Base-by-base conservation (phyloP, 2,888 invertebrate genomes). In the Aethes cnicana region DNA sequence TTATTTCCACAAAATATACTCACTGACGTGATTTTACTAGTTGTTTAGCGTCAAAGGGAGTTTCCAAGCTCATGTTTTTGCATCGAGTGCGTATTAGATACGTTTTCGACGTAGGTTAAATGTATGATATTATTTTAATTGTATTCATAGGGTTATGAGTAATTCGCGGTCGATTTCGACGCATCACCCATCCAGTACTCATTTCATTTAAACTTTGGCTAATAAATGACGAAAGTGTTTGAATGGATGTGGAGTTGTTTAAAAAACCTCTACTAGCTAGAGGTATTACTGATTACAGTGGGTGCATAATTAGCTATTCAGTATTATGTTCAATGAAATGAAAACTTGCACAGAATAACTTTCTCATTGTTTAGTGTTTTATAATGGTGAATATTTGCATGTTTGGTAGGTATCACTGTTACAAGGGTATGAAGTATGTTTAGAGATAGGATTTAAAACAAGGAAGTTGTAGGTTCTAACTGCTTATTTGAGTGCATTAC, bases 1-100 rank as follows among this genome's bases (percentile, higher is more conserved):
- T 44, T 58, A 53, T 61, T 61, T 57, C 57, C 41, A 53, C 57
- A 54, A 57, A 56, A 59, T 59, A 53, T 53, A 48, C 42, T 44
- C 47, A 41, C 25, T n/a, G 32, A 26, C 39, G 25, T 25, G 44
- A 46, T n/a, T n/a, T 17, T 37, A 36, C 9, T 16, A 11, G 23
- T 36, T 37, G 28, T 25, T 30, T 35, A 5, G 17, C 8, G 43
- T 30, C 9, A 25, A 21, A n/a, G 23, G 9, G 28, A 30, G 36
- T 28, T 30, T 44, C 12, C n/a, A 36, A 17, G 23, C 6, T 8
- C 12, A 17, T 25, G 18, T 23, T 18, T 50, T 26, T 16, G 23
- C 30, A 6, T 37, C 30, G 23, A 23, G 43, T 30, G 36, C 43
- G 36, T 37, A 37, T 36, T 21, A 36, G 36, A 36, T 23, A 23